phyloP scores from a whole-genome alignment of 2,888 invertebrate genomes.

The Conomelus anceps region DNA sequence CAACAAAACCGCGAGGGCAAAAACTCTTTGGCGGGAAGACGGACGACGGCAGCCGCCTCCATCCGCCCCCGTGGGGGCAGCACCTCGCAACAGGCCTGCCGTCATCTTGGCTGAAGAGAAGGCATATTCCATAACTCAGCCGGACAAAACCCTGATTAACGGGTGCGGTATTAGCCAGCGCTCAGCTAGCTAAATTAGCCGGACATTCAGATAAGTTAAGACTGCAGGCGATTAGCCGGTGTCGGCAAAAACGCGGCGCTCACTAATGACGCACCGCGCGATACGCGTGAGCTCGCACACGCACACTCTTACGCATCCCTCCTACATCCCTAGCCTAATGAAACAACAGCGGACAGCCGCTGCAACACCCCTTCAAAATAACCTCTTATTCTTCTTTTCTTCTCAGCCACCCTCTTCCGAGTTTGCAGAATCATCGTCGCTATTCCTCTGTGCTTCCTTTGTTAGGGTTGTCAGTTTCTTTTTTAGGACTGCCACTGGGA shows the following conservation, averaged over 20 bases:
- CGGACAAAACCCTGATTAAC: constrained; percentile 37
- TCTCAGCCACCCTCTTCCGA: background rate
- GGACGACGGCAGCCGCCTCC: background rate
- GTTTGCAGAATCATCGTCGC: background rate
- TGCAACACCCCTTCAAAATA: background rate
- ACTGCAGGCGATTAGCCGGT: background rate
- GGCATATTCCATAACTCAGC: constrained; percentile 12
- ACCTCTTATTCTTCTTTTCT: too few species aligned
- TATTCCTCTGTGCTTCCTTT: background rate
- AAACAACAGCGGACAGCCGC: background rate
- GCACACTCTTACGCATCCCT: background rate
- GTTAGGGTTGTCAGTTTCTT: background rate
- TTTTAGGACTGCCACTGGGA: background rate
- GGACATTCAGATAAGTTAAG: constrained; percentile 31
- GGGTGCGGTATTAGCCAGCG: constrained; percentile 32
- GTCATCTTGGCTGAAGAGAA: background rate
- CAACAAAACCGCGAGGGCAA: background rate
- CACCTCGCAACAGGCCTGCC: background rate
- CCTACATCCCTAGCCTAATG: background rate
- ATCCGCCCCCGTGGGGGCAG: background rate
- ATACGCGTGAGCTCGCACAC: background rate
- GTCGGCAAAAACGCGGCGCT: background rate
- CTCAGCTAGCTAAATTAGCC: constrained; percentile 30
- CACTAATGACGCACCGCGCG: background rate
- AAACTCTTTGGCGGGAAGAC: background rate